Evolutionary conservation across 2,888 invertebrate species (phyloP), one percentile per base, ranked within the genome.

Genomic region (Thymelicus sylvestris): DNA sequence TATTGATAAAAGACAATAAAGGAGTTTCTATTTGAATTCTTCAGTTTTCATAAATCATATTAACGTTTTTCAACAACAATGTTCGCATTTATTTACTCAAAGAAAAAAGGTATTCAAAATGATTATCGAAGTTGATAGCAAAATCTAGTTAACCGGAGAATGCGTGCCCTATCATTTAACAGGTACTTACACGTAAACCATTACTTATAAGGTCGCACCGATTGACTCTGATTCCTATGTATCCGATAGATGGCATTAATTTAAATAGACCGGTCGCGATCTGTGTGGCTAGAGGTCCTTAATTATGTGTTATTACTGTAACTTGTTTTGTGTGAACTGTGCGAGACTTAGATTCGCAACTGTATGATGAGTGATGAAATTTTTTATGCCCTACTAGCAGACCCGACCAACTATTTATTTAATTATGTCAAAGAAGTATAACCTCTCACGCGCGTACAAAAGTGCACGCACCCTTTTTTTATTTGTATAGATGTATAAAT

Each of bases 261-360:
- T 69, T 59, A 64, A 63, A 68, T 69, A 59, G 64, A 69, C 57
- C 59, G 41, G 39, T 59, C 15, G 19, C 19, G 7, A 2, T 10
- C 8, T 31, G 15, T 62, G 62, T 57, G 55, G 63, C 15, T 63
- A 31, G 41, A 68, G 62, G 55, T 55, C 48, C 59, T 62, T 55
- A 44, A 68, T 68, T 68, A 68, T 38, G 31, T 62, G 62, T 68
- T 63, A 62, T 68, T 68, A 68, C 61, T 62, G 31, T 62, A 24
- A 55, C 55, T 55, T n/a, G 55, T 55, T 55, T 48, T 63, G 68
- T 63, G 68, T 63, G 68, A 68, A 68, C 24, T 55, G 55, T 44
- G 44, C 44, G 44, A 44, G 44, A 4, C 8, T 44, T 52, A 19
- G 50, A 52, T 52, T 52, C 50, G 15, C 50, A 52, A 52, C 19